Conservation (phyloP, 2,113 vertebrate species). For the Haemorhous mexicanus region DNA sequence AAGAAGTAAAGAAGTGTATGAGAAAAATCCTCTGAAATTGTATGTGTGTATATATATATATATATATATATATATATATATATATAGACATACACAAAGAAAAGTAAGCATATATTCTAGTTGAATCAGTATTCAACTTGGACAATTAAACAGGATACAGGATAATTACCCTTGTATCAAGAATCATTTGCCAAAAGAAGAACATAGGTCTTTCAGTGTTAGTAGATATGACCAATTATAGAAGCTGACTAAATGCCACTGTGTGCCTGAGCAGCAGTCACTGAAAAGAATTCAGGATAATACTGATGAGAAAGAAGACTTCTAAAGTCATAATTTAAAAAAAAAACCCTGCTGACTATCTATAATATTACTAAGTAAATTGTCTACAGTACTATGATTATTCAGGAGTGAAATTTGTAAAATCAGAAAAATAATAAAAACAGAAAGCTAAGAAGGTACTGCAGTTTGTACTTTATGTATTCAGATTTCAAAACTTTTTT, state of each 20-base stretch:
- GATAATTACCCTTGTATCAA: neutral
- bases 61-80: too few species aligned
- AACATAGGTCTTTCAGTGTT: neutral
- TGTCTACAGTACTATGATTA: neutral
- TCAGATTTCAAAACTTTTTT: neutral
- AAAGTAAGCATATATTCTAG: neutral
- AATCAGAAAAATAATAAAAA: neutral
- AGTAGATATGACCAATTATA: neutral
- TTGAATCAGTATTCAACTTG: neutral
- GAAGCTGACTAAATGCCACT: neutral
- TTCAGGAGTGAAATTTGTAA: neutral
- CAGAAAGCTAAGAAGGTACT: neutral
- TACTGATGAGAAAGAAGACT: neutral
- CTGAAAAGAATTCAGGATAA: neutral
- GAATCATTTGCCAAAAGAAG: neutral
- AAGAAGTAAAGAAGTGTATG: neutral
- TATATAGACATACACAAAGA: neutral
- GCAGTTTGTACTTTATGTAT: neutral
- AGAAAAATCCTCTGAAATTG: neutral
- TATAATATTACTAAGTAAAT: neutral
- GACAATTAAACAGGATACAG: neutral
- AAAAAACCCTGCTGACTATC: rapidly evolving
- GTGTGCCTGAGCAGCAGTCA: neutral
- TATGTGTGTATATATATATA: too few species aligned
- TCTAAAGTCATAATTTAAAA: neutral